Evolutionary conservation across 2,797 vertebrate genomes (phyloP).

Genomic region (Helarctos malayanus): DNA sequence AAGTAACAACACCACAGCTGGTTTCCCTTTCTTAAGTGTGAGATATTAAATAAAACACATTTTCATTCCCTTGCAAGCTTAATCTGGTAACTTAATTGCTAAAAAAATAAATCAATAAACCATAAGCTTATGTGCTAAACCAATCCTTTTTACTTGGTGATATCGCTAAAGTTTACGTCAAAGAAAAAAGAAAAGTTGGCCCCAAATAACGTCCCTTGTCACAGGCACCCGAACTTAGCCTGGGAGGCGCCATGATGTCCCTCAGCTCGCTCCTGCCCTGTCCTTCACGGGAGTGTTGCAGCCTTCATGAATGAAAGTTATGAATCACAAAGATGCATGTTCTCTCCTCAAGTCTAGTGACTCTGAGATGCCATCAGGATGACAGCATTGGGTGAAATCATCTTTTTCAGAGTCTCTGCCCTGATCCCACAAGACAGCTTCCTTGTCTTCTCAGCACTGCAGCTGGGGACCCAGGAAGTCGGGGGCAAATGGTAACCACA

Average conservation of each 20-base stretch:
- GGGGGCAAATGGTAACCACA: neutral
- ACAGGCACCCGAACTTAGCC: neutral
- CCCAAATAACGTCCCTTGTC: neutral
- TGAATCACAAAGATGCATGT: neutral
- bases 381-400: neutral
- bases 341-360: neutral
- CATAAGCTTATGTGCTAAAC: neutral
- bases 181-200: neutral
- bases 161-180: neutral
- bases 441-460: neutral
- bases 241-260: rapidly evolving
- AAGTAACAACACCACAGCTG: rapidly evolving
- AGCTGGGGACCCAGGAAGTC: neutral
- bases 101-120: neutral
- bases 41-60: neutral
- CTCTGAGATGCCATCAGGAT: neutral
- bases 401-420: neutral
- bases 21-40: neutral
- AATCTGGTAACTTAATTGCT: neutral
- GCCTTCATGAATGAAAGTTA: neutral
- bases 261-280: neutral
- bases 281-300: rapidly evolving
- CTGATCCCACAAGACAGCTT: neutral
- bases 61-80: neutral
- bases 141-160: neutral